phyloP scores from a whole-genome alignment of 2,888 invertebrate species.

The Idaea biselata region DNA sequence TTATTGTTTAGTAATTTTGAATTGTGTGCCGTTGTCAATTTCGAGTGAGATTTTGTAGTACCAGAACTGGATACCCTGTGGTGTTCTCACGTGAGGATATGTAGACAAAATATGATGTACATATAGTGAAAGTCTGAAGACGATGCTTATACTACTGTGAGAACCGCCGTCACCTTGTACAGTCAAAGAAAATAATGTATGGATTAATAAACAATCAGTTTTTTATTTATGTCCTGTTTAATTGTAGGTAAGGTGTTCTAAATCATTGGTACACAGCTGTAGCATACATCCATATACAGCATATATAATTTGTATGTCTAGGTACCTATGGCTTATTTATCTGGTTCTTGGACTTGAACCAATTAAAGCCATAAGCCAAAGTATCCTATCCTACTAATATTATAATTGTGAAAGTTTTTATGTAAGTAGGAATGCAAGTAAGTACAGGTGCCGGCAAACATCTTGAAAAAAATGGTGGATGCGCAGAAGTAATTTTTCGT shows the following conservation, averaged over 20 bases:
- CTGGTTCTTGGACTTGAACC: too few species aligned
- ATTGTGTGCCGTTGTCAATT: slow-evolving; percentile 8
- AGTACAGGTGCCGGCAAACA: too few species aligned
- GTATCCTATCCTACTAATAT: too few species aligned
- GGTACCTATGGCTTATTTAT: too few species aligned
- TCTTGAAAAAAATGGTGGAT: too few species aligned
- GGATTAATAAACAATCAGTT: slow-evolving; percentile 63
- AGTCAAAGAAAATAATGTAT: slow-evolving; percentile 38
- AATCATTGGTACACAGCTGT: too few species aligned
- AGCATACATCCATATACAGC: too few species aligned
- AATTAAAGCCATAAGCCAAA: too few species aligned
- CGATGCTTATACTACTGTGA: slow-evolving; percentile 38
- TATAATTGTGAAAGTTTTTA: too few species aligned
- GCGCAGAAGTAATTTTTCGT: too few species aligned
- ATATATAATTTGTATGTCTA: too few species aligned
- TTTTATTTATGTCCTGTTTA: slow-evolving; percentile 35
- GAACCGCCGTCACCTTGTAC: slow-evolving; percentile 46
- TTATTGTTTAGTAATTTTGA: background rate
- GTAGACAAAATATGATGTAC: slow-evolving; percentile 46
- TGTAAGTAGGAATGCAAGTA: too few species aligned
- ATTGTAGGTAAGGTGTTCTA: background rate
- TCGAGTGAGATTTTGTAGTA: slow-evolving; percentile 36
- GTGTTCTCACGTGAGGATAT: slow-evolving; percentile 36
- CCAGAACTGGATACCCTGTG: slow-evolving; percentile 20
- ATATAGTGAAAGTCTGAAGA: slow-evolving; percentile 53